phyloP scores from a whole-genome alignment of 2,113 vertebrate genomes.

The Hippolais icterina region DNA sequence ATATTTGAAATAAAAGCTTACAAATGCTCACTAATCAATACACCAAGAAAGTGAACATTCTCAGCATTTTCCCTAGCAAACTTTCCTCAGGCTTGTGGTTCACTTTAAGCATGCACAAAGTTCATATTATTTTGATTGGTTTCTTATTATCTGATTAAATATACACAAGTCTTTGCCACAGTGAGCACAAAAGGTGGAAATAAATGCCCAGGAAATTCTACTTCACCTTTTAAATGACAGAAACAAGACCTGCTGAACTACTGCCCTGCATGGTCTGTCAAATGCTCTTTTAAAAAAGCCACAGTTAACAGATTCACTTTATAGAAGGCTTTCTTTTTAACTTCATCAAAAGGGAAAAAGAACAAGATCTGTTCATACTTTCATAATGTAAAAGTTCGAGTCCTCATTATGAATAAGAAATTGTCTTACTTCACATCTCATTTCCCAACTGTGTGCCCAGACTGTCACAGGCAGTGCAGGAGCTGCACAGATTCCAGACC shows the following conservation, averaged over 20 bases:
- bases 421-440: not conserved
- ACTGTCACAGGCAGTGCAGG: not conserved
- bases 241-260: not conserved
- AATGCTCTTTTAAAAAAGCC: not conserved
- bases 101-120: not conserved
- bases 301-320: not conserved
- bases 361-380: not conserved
- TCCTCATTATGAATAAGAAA: not conserved
- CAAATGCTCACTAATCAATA: not conserved
- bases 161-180: not conserved
- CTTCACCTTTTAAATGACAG: not conserved
- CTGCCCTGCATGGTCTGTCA: not conserved
- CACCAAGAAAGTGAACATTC: not conserved
- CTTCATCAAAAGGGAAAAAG: not conserved
- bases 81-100: not conserved
- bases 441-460: not conserved
- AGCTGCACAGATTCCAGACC: not conserved
- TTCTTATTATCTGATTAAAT: not conserved
- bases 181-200: not conserved
- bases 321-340: not conserved
- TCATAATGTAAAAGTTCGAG: not conserved
- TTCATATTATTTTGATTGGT: not conserved
- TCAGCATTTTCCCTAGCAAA: not conserved
- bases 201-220: not conserved
- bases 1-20: not conserved